Percentiles rank a stretch among this genome's conserved stretches.
These are phyloP conservation scores for Drosophila mimica DNA, from an alignment of 2,888 invertebrate species.

Conservation along the genomic window DNA sequence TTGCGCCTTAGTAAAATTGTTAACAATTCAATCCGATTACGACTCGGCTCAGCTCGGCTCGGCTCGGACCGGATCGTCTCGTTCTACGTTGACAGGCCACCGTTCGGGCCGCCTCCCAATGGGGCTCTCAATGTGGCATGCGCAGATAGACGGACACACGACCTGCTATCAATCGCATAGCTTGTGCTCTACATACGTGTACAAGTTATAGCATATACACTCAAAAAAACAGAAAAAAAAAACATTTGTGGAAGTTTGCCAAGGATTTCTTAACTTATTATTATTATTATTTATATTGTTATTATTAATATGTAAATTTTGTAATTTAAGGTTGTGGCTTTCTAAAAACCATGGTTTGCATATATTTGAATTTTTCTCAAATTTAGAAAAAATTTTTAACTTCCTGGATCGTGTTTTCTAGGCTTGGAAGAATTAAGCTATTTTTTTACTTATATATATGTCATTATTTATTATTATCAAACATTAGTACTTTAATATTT, in stretches of 20 bases:
- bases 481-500: not conserved
- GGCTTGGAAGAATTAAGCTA: not conserved
- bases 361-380: not conserved
- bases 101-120: constrained; percentile 28
- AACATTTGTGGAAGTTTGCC: not conserved
- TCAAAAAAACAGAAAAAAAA: not conserved
- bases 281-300: too few relatives aligned
- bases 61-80: constrained; percentile 38
- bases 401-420: not conserved
- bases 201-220: not conserved
- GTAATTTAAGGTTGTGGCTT: not conserved
- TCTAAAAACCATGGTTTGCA: not conserved
- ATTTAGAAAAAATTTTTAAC: rapidly evolving
- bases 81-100: constrained; percentile 7
- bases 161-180: constrained; percentile 61
- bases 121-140: constrained; percentile 35
- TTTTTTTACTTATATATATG: not conserved
- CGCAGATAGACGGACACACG: constrained; percentile 26
- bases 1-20: constrained; percentile 79
- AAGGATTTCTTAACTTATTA: too few relatives aligned
- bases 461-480: not conserved
- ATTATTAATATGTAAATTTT: not conserved
- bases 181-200: constrained; percentile 6
- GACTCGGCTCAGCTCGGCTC: constrained; percentile 50
- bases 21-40: constrained; percentile 75